These are phyloP conservation scores for Apis dorsata DNA, from an alignment of 1,140 invertebrate genomes.

Conservation along the genomic window DNA sequence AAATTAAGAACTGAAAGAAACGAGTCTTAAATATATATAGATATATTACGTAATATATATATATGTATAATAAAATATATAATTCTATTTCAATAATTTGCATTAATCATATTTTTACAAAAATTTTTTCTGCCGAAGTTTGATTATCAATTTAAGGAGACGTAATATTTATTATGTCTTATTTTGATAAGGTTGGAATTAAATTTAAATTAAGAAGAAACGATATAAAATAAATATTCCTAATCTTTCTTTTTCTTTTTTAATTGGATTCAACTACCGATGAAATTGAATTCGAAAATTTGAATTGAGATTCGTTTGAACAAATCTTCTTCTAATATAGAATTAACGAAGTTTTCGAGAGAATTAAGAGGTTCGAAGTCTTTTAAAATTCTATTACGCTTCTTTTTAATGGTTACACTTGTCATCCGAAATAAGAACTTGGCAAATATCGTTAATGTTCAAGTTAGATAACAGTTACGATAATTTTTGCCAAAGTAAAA, in stretches of 20 bases:
- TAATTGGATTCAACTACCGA: not conserved
- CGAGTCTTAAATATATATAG: too few relatives aligned
- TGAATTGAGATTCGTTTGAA: too few relatives aligned
- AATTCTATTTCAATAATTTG: too few relatives aligned
- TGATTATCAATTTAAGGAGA: too few relatives aligned
- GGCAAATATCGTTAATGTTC: not conserved
- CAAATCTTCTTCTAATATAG: not conserved
- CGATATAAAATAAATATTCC: not conserved
- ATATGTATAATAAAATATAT: too few relatives aligned
- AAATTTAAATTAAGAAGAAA: not conserved
- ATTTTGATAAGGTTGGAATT: not conserved
- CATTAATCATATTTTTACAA: too few relatives aligned
- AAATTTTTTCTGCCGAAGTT: too few relatives aligned
- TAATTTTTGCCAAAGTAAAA: not conserved
- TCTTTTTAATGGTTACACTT: not conserved
- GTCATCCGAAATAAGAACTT: not conserved
- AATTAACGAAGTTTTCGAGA: not conserved
- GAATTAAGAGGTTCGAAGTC: not conserved
- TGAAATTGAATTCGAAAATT: not conserved
- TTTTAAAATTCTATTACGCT: conserved; percentile 6
- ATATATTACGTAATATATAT: too few relatives aligned
- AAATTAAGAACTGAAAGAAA: too few relatives aligned
- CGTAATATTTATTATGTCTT: not conserved
- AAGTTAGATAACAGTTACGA: not conserved
- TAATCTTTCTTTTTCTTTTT: too few relatives aligned